A percentile compares a stretch with the other conserved stretches of the same genome.
phyloP scores from a whole-genome alignment of 2,888 invertebrate genomes.

The Lasioglossum calceatum region DNA sequence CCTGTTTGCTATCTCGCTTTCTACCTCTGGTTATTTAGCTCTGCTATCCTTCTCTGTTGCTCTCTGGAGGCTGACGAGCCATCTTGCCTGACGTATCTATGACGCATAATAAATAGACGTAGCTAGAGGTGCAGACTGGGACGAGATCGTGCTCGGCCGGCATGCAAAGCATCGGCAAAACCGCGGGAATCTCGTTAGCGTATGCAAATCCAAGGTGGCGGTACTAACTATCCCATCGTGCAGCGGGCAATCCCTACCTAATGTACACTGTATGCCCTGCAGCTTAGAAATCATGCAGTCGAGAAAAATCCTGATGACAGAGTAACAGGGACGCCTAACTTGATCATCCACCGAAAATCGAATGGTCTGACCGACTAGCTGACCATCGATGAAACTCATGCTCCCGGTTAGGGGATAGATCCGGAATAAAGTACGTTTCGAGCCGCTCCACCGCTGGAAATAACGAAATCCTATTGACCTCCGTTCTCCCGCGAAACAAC shows the following conservation, averaged over 20 bases:
- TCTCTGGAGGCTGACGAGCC: conserved; percentile 42
- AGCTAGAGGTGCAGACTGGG: conserved; percentile 49
- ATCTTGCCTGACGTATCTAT: conserved; percentile 71
- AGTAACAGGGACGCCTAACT: conserved; percentile 57
- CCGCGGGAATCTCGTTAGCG: conserved; percentile 82
- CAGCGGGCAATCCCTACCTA: conserved; percentile 73
- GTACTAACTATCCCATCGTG: conserved; percentile 80
- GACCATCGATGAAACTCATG: background rate
- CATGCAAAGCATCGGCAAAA: conserved; percentile 81
- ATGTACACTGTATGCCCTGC: conserved; percentile 75
- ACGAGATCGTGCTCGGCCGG: conserved; percentile 68
- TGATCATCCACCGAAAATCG: background rate
- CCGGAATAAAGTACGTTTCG: background rate
- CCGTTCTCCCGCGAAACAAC: background rate
- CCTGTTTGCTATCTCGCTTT: background rate
- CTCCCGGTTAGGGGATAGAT: background rate
- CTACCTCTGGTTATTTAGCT: background rate
- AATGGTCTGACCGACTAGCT: background rate
- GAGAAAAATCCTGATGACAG: conserved; percentile 73
- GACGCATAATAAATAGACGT: conserved; percentile 76
- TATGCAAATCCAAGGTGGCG: conserved; percentile 80
- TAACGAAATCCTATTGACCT: background rate
- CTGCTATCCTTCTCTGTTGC: background rate
- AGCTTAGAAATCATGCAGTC: conserved; percentile 75
- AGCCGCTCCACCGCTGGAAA: background rate